These are phyloP conservation scores for Cordilura impudica DNA, from an alignment of 2,888 invertebrate species.

Conservation along the genomic window DNA sequence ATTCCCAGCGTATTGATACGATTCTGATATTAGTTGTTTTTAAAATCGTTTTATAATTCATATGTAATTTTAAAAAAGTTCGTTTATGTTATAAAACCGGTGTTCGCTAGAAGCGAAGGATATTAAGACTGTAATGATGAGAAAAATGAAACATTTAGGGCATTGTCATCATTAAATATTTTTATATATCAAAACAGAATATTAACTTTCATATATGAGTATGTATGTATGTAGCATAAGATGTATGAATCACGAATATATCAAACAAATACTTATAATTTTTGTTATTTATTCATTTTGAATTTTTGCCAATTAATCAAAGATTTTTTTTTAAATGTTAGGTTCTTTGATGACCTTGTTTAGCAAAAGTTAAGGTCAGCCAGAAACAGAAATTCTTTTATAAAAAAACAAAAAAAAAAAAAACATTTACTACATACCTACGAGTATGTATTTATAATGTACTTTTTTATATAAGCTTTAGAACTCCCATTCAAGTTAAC, in stretches of 20 bases:
- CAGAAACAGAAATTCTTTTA: background rate
- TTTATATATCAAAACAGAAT: background rate
- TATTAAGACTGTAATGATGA: too few species aligned
- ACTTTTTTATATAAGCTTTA: slow-evolving; percentile 16
- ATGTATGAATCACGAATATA: background rate
- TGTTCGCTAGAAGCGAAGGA: too few species aligned
- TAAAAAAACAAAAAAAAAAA: background rate
- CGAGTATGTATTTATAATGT: too few species aligned
- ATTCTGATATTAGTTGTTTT: too few species aligned
- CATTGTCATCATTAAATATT: background rate
- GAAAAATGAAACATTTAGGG: background rate
- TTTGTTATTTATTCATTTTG: slow-evolving; percentile 37
- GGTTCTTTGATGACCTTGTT: slow-evolving; percentile 39
- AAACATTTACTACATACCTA: too few species aligned
- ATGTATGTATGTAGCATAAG: too few species aligned
- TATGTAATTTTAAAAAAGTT: too few species aligned
- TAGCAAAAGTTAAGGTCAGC: slow-evolving; percentile 27
- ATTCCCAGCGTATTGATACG: too few species aligned
- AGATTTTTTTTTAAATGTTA: slow-evolving; percentile 9
- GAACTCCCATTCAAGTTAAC: slow-evolving; percentile 5
- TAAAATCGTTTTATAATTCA: too few species aligned
- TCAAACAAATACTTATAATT: background rate
- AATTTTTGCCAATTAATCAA: slow-evolving; percentile 46
- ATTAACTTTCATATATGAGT: background rate
- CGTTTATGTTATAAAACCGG: too few species aligned